Base-by-base conservation (phyloP, 2,113 vertebrate genomes). In the Harpagus bidentatus region DNA sequence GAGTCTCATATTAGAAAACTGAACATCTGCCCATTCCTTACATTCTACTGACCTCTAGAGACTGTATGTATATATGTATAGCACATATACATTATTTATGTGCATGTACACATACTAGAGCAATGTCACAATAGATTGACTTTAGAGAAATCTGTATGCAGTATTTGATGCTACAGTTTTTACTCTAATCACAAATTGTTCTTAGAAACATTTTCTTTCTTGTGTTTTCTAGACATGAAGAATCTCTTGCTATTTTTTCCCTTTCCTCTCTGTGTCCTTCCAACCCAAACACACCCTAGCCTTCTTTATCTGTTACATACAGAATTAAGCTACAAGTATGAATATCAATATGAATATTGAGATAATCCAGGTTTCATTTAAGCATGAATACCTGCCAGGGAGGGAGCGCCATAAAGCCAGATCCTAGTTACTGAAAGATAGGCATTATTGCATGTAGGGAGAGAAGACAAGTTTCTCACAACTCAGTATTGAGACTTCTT, bases 21-120 rank as follows among this genome's bases (percentile, higher is more conserved):
- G 90, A 96, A 93, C 71, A 94, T 92, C 94, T 97, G 97, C 90
- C 97, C 97, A 97, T 98, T 98, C 96, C 98, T 98, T 98, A 98
- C 95, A 97, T 98, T 98, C 98, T 98, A 98, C 96, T 98, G 98
- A 98, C 98, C 98, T 98, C 98, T 98, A 98, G 98, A 98, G 98
- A 98, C 98, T 98, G 95, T 89, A 78, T 82, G 86, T 96, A 93
- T 96, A 74, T 94, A 96, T 82, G 82, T 91, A 89, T 55, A 72
- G 90, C 47, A 90, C 72, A 77, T 85, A 91, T 93, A 86, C 88
- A 91, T 95, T 94, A 93, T 96, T 89, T 84, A 88, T 95, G 86
- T 48, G 45, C 82, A 66, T 21, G 21, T 25, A 42, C 62, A 87
- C 32, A 25, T 5, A 28, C 22, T 15, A 48, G 14, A 85, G 65